phyloP scores from a whole-genome alignment of 2,888 invertebrate genomes.

The Andrena chrysosceles region DNA sequence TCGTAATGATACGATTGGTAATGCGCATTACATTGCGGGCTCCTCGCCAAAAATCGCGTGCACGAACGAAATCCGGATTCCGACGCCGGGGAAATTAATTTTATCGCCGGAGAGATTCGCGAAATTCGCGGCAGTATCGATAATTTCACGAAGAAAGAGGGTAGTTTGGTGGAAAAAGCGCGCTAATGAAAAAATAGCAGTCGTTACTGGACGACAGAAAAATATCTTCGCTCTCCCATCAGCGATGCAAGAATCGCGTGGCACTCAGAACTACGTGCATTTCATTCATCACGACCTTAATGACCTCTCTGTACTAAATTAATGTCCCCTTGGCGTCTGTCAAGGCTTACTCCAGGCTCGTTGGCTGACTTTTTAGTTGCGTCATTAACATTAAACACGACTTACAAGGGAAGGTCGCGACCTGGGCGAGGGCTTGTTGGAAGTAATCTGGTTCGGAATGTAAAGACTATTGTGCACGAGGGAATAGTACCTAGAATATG shows the following conservation, averaged over 20 bases:
- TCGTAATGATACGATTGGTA: conserved; percentile 54
- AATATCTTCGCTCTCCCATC: conserved; percentile 46
- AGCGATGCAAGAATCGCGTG: conserved; percentile 34
- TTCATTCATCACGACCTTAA: conserved; percentile 50
- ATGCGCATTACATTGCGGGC: conserved; percentile 57
- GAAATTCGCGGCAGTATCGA: not conserved
- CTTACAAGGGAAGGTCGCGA: conserved; percentile 13
- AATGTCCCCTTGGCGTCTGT: conserved; percentile 26
- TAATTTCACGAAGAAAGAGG: not conserved
- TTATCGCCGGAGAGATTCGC: not conserved
- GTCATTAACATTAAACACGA: conserved; percentile 35
- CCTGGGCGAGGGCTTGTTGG: not conserved
- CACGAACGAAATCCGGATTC: conserved; percentile 13
- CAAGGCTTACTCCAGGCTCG: conserved; percentile 11
- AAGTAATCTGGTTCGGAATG: not conserved
- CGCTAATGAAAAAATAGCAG: not conserved
- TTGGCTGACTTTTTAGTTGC: not conserved
- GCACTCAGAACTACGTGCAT: conserved; percentile 24
- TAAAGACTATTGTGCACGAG: not conserved
- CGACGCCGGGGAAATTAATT: conserved; percentile 35
- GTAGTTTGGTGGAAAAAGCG: not conserved
- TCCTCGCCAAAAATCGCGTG: conserved; percentile 43
- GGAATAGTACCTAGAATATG: no score
- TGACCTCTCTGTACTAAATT: conserved; percentile 43
- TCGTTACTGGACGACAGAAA: conserved; percentile 38